A percentile compares a stretch with the other conserved stretches of the same genome.
These are phyloP conservation scores for Tigriopus japonicus DNA, from an alignment of 1,140 invertebrate species.

Conservation along the genomic window DNA sequence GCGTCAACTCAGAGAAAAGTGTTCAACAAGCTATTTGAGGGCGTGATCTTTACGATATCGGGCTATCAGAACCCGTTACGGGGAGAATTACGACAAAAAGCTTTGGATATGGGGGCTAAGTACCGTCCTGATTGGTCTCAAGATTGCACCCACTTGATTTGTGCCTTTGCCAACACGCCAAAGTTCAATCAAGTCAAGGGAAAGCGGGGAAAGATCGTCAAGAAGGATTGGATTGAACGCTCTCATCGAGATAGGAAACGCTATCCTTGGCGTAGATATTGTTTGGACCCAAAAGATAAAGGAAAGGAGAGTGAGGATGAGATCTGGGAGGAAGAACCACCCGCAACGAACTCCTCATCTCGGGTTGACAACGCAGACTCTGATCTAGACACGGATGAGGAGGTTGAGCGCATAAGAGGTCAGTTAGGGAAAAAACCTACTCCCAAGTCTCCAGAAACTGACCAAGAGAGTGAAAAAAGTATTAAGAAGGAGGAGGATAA, in stretches of 20 bases:
- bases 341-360: background rate
- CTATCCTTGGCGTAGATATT: conserved; percentile 47
- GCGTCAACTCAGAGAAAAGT: conserved; percentile 24
- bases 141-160: conserved; percentile 54
- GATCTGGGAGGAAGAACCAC: conserved; percentile 20
- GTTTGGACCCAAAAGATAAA: conserved; percentile 14
- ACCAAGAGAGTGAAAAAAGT: background rate
- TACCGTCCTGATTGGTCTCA: conserved; percentile 53
- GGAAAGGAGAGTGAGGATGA: conserved; percentile 24
- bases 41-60: conserved; percentile 56
- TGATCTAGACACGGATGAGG: conserved; percentile 7
- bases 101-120: conserved; percentile 52
- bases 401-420: background rate
- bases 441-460: background rate
- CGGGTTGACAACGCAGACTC: conserved; percentile 7
- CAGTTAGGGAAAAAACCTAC: background rate
- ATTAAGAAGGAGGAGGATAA: background rate
- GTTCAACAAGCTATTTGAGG: conserved; percentile 37
- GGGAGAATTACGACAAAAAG: conserved; percentile 41
- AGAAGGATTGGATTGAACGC: conserved; percentile 51
- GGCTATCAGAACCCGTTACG: conserved; percentile 66
- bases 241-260: conserved; percentile 39
- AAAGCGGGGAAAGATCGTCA: conserved; percentile 44
- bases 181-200: conserved; percentile 55
- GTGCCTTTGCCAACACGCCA: conserved; percentile 70